Percentiles rank a stretch among this genome's conserved stretches.
These are phyloP conservation scores for Calyptomena viridis DNA, from an alignment of 2,113 vertebrate genomes.

Conservation along the genomic window DNA sequence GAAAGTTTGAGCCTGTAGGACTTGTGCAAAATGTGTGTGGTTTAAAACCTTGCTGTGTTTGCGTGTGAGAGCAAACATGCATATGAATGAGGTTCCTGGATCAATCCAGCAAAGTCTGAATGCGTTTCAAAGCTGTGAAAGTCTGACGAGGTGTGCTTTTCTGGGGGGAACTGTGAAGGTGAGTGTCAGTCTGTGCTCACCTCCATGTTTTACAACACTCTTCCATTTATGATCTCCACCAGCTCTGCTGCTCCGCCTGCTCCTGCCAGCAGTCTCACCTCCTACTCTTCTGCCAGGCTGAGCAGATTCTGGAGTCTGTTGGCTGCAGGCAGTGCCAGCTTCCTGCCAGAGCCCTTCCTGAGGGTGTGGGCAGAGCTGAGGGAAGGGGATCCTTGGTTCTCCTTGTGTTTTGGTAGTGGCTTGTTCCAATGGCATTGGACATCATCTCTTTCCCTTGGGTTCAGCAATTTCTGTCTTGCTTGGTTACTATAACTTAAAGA, in stretches of 20 bases:
- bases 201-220: conserved; percentile 55
- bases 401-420: not conserved
- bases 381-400: not conserved
- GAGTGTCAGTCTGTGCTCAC: conserved; percentile 41
- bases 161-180: conserved; percentile 44
- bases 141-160: not conserved
- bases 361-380: not conserved
- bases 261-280: conserved; percentile 41
- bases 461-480: not conserved
- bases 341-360: not conserved
- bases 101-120: not conserved
- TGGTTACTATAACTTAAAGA: not conserved
- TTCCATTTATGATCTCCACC: conserved; percentile 1
- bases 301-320: not conserved
- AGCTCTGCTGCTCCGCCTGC: conserved; percentile 45
- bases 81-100: conserved; percentile 29
- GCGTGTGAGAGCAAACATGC: conserved; percentile 8
- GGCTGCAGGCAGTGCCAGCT: not conserved
- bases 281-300: conserved; percentile 19
- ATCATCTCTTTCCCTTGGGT: not conserved
- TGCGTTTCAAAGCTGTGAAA: not conserved
- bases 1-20: not conserved
- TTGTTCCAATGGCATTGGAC: not conserved
- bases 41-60: not conserved
- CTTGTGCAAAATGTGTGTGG: not conserved